A percentile compares a stretch with the other conserved stretches of the same genome.
Evolutionary conservation across 2,888 invertebrate genomes (phyloP).

Genomic region (Drosophila ezoana): DNA sequence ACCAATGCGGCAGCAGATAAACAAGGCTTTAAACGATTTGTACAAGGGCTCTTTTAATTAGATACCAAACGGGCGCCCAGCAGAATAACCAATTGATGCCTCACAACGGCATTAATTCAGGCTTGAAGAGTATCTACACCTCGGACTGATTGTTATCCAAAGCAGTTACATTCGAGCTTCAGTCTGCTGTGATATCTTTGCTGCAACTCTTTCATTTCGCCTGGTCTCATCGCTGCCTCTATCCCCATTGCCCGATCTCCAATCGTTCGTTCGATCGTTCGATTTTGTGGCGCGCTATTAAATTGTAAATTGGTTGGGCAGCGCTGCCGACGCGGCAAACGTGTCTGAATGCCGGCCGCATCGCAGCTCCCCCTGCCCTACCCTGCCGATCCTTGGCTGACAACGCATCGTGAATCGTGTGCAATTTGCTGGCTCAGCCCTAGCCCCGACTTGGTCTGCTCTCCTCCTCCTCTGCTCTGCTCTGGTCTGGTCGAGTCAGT

Average conservation of each 20-base stretch:
- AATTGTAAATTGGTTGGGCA: slow-evolving; percentile 77
- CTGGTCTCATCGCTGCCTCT: slow-evolving; percentile 2
- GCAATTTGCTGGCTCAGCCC: slow-evolving; percentile 68
- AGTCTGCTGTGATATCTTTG: slow-evolving; percentile 15
- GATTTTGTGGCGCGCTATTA: slow-evolving; percentile 77
- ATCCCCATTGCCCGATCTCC: slow-evolving; percentile 20
- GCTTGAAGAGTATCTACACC: slow-evolving; percentile 17
- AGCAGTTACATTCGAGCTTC: slow-evolving; percentile 16
- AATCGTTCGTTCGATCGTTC: slow-evolving; percentile 64
- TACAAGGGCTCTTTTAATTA: slow-evolving; percentile 23
- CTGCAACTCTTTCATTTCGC: slow-evolving; percentile 7
- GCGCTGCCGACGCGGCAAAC: slow-evolving; percentile 71
- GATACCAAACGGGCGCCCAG: slow-evolving; percentile 1
- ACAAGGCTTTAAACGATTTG: slow-evolving; percentile 19
- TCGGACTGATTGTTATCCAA: slow-evolving; percentile 15
- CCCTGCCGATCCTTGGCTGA: neutral
- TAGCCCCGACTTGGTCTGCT: slow-evolving; percentile 2
- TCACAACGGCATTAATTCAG: slow-evolving; percentile 17
- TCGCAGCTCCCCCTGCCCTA: neutral
- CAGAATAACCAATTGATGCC: slow-evolving; percentile 20
- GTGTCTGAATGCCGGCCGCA: slow-evolving; percentile 76
- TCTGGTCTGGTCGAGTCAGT: slow-evolving; percentile 1
- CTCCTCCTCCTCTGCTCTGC: neutral
- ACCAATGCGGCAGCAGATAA: slow-evolving; percentile 17
- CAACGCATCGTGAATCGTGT: slow-evolving; percentile 70